Base-by-base conservation (phyloP, 1,140 invertebrate genomes). In the Euura lappo region DNA sequence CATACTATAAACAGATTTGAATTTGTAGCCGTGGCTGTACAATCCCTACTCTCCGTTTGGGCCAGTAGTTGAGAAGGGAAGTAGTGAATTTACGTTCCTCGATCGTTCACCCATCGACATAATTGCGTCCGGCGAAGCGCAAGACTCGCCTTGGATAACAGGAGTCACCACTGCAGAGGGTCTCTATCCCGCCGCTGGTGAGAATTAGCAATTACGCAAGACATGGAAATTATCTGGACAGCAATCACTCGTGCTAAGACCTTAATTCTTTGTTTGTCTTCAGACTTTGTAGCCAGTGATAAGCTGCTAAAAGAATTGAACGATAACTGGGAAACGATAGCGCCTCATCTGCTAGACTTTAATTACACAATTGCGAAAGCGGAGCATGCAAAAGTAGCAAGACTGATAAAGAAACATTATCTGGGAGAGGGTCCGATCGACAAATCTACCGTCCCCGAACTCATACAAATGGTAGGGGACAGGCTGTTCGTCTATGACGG, bases 1-100 rank as follows among this genome's bases (percentile, higher is more conserved):
- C 7, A 51, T 8, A 51, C 7, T 51, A 51, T 51, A 8, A 8
- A 51, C 11, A 51, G 47, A 28, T 1, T 28, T 28, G 28, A 28
- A 28, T 72, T 81, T 80, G 5, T 64, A 90, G 89, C 74, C 83
- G 28, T 90, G 89, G 81, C 78, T 86, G 10, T 90, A 88, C 70
- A 90, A 90, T 78, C 91, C 91, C n/a, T 91, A 90, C 77, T 88
- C 90, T 4, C 90, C 91, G 0, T 93, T 92, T 82, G 91, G 89
- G 0, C 91, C 91, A 44, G 89, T 91, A 0, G 81, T 88, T 0
- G 92, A 93, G 77, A 85, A 86, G 45, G 68, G 77, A 2, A 80
- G 82, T 2, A 78, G 89, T 2, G 28, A 28, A 28, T 76, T 46
- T n/a, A 77, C 87, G 10, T 93, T 93, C 83, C 83, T 93, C 0